Percentiles rank a stretch among this genome's conserved stretches.
These are phyloP conservation scores for Gobionotothen gibberifrons DNA, from an alignment of 2,797 vertebrate genomes.

Conservation along the genomic window DNA sequence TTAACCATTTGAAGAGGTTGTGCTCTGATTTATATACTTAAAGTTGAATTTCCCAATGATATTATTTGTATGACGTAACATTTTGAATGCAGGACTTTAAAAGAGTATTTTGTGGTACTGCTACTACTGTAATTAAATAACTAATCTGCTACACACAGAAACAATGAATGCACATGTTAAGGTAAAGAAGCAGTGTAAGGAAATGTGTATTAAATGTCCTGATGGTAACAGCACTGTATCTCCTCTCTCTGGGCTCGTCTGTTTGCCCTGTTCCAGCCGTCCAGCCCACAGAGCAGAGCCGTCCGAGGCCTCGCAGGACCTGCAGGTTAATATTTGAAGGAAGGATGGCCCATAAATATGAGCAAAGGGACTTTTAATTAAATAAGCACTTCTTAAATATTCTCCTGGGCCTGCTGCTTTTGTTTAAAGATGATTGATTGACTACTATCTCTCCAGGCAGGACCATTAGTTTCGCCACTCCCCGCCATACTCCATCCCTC, in stretches of 20 bases:
- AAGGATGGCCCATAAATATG: constrained; percentile 95
- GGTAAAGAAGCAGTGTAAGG: neutral
- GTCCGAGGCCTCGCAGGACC: constrained; percentile 84
- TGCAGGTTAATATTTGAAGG: constrained; percentile 96
- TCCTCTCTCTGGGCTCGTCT: neutral
- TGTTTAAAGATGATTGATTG: constrained; percentile 99
- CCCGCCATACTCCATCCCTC: constrained; percentile 64
- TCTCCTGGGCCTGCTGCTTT: constrained; percentile 94
- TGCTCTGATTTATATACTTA: neutral
- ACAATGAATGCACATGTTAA: neutral
- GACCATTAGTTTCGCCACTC: constrained; percentile 84
- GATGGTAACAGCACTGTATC: neutral
- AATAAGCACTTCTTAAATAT: constrained; percentile 99
- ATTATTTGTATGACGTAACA: too few relatives aligned
- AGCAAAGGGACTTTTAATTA: constrained; percentile 99
- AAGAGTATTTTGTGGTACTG: too few relatives aligned
- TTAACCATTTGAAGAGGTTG: neutral
- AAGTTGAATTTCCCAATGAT: neutral
- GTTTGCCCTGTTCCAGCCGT: constrained; percentile 2
- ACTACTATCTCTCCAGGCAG: constrained; percentile 83
- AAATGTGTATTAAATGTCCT: neutral
- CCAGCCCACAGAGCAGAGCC: constrained; percentile 16
- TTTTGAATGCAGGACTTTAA: too few relatives aligned
- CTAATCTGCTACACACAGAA: neutral
- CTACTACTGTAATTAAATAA: too few relatives aligned